These are phyloP conservation scores for Myanophis thanlyinensis DNA, from an alignment of 2,113 vertebrate genomes.

Conservation along the genomic window DNA sequence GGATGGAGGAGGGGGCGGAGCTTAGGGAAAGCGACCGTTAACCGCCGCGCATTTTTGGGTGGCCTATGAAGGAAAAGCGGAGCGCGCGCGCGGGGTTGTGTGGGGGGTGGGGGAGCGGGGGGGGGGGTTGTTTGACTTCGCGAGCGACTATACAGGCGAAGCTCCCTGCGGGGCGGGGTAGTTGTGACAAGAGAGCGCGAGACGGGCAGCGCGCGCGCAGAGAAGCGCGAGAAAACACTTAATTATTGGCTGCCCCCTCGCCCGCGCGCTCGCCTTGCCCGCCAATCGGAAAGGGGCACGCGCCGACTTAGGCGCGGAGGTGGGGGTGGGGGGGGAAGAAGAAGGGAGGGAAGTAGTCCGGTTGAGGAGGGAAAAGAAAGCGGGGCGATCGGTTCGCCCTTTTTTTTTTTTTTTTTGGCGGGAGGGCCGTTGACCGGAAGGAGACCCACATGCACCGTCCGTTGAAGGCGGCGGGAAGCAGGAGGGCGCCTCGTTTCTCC, in stretches of 20 bases:
- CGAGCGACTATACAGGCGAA: background rate
- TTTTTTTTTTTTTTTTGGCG: slow-evolving; percentile 35
- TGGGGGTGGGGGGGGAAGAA: too few species aligned
- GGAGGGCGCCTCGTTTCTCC: background rate
- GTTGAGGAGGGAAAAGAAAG: background rate
- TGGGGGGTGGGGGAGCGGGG: too few species aligned
- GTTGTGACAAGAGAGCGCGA: background rate
- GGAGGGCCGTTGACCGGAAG: slow-evolving; percentile 2
- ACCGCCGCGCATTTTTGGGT: background rate
- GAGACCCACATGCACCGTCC: background rate
- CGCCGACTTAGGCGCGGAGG: too few species aligned
- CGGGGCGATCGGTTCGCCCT: background rate
- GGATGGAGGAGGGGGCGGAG: background rate
- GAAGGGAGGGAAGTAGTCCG: background rate
- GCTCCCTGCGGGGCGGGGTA: background rate
- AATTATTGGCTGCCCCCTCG: slow-evolving; percentile 2
- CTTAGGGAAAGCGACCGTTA: background rate
- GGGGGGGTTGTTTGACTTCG: background rate
- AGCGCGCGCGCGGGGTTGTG: too few species aligned
- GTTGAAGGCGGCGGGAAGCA: background rate
- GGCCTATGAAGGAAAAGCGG: background rate
- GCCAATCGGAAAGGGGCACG: background rate
- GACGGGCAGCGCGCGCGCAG: background rate
- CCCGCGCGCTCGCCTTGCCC: background rate
- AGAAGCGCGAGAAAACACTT: background rate